Evolutionary conservation across 2,113 vertebrate genomes (phyloP).

Genomic region (Ardeotis arabs): DNA sequence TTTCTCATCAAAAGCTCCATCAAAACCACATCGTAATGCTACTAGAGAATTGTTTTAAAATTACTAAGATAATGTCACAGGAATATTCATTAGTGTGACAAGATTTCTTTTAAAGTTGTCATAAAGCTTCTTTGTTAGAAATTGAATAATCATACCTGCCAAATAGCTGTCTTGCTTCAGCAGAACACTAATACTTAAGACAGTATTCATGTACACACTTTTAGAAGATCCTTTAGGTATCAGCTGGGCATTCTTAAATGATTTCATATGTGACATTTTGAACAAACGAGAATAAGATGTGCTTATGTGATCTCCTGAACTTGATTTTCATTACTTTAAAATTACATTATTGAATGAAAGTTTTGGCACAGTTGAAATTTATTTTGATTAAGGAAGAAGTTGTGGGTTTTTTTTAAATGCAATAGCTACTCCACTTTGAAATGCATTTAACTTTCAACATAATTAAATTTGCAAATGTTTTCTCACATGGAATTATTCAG

Average conservation of each 20-base stretch:
- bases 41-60: background rate
- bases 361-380: background rate
- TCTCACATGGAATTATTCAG: background rate
- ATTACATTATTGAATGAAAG: background rate
- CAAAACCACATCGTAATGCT: constrained; percentile 18
- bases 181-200: background rate
- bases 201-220: background rate
- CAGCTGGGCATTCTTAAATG: background rate
- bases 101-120: background rate
- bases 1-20: too few species aligned
- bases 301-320: background rate
- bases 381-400: background rate
- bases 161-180: background rate
- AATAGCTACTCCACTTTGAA: background rate
- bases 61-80: background rate
- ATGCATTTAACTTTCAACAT: background rate
- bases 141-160: background rate
- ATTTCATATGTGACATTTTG: background rate
- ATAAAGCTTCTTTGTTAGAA: background rate
- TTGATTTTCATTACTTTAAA: background rate
- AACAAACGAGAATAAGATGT: background rate
- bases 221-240: background rate
- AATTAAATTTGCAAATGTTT: background rate
- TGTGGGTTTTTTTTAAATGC: background rate
- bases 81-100: background rate